These are phyloP conservation scores for Picathartes gymnocephalus DNA, from an alignment of 2,113 vertebrate species.

Conservation along the genomic window DNA sequence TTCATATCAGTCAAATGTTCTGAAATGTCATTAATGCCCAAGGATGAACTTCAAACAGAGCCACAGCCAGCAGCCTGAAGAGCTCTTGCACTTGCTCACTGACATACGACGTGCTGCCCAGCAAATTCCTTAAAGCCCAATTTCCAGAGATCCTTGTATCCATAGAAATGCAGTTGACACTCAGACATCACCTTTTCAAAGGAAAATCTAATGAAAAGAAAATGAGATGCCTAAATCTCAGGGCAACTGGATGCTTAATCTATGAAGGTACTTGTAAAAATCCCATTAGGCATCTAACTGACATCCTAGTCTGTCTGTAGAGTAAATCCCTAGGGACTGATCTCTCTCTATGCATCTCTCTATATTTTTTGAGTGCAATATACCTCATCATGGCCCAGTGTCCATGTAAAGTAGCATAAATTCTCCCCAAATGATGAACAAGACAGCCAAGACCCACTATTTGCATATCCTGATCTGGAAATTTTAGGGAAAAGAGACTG, in stretches of 20 bases:
- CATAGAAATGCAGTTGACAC: not conserved
- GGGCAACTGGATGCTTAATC: not conserved
- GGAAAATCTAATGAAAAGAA: not conserved
- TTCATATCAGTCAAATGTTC: not conserved
- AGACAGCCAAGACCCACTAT: not conserved
- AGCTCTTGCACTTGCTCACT: not conserved
- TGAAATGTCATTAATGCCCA: not conserved
- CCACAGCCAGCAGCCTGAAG: not conserved
- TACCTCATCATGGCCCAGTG: not conserved
- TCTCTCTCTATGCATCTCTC: not conserved
- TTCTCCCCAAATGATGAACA: not conserved
- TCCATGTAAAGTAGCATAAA: not conserved
- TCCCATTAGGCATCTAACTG: not conserved
- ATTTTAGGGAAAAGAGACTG: not conserved
- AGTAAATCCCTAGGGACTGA: not conserved
- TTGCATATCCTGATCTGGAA: not conserved
- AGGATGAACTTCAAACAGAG: not conserved
- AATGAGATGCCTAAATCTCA: not conserved
- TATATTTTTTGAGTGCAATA: not conserved
- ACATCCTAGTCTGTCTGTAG: not conserved
- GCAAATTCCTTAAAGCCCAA: not conserved
- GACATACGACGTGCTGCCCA: not conserved
- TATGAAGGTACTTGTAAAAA: not conserved
- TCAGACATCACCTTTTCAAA: not conserved
- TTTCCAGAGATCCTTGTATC: not conserved